Base-by-base conservation (phyloP, 2,113 vertebrate genomes). In the Mormoops blainvillei region DNA sequence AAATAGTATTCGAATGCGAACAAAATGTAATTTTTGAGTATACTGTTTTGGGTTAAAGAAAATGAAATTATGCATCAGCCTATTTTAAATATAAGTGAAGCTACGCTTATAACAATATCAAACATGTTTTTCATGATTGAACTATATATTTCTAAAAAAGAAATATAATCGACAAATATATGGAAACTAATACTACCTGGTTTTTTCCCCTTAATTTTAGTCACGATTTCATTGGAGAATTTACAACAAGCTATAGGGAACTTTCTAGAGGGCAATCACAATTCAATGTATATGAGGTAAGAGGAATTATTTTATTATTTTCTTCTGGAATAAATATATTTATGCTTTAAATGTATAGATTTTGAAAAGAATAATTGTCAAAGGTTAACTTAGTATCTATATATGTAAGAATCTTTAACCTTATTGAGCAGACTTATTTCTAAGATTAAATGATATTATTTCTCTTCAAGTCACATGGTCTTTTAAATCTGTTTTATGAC, bases 161-260 rank as follows among this genome's bases (percentile, higher is more conserved):
- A 85, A 38, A 20, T 41, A 24, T 38, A 54, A 41, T 58, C 78
- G 31, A 50, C 18, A 97, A 70, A 71, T 93, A 26, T 19, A 7
- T 93, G 10, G 95, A 97, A 91, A 11, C 38, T 94, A 89, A 89
- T 87, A 33, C 68, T 93, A 43, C 48, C 14, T 96, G n/a, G 9
- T 36, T 43, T 89, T 94, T 92, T 85, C 13, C 24, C 26, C 19
- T 90, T 81, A 58, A 77, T 87, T 97, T 76, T 68, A 99, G 99
- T 96, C 99, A 99, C 89, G 99, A 99, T 98, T 99, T 99, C 96
- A 99, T 99, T 0, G 99, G 99, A 65, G 99, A 99, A 98, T 99
- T 99, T 98, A 99, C 99, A 98, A 99, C 99, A 97, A 99, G 99
- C 98, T 99, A 99, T 98, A 99, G 99, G 95, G 99, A 99, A 96